phyloP scores from a whole-genome alignment of 2,113 vertebrate species.

The Protobothrops flavoviridis region DNA sequence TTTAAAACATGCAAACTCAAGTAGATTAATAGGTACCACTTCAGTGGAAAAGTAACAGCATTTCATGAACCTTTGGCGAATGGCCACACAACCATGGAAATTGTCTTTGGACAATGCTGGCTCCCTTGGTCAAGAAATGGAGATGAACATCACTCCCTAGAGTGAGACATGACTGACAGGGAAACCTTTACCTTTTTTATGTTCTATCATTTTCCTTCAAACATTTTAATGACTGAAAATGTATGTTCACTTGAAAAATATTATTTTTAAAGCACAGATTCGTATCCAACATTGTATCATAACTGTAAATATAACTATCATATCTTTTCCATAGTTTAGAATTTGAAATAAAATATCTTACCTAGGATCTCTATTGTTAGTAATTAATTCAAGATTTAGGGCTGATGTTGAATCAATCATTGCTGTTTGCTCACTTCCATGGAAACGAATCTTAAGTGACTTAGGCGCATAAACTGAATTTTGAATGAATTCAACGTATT shows the following conservation, averaged over 20 bases:
- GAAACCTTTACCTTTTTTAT: background rate
- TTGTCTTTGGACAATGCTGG: background rate
- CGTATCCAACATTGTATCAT: background rate
- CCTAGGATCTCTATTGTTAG: slow-evolving; percentile 91
- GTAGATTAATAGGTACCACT: background rate
- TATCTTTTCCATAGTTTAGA: slow-evolving; percentile 10
- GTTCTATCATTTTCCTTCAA: background rate
- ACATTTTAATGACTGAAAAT: background rate
- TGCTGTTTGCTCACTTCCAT: slow-evolving; percentile 92
- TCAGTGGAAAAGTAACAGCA: background rate
- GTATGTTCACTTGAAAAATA: background rate
- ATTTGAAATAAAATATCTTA: slow-evolving; percentile 59
- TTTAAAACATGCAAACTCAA: background rate
- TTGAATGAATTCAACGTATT: slow-evolving; percentile 95
- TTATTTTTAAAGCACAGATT: background rate
- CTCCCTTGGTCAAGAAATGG: background rate
- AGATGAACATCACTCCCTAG: background rate
- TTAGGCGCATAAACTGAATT: slow-evolving; percentile 90
- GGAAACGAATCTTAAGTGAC: slow-evolving; percentile 91
- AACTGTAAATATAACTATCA: background rate
- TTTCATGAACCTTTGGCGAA: background rate
- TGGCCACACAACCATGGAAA: background rate
- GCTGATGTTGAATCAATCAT: slow-evolving; percentile 95
- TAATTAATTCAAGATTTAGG: slow-evolving; percentile 87
- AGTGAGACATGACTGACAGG: background rate